Percentiles rank a stretch among this genome's conserved stretches.
Conservation (phyloP, 2,113 vertebrate species). For the Archilochus colubris region DNA sequence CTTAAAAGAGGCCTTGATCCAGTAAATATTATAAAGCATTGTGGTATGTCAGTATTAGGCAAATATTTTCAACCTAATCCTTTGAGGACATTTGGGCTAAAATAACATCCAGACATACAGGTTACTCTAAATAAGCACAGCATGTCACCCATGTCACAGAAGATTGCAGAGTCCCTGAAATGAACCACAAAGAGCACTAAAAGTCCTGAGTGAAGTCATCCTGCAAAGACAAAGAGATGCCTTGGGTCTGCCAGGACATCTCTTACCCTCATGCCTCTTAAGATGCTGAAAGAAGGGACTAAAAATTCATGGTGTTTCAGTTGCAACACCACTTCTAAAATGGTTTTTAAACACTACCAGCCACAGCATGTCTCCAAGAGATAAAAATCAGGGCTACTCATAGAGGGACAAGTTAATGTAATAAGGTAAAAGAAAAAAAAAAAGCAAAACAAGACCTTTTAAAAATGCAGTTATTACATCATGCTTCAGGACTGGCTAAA, state of each 20-base stretch:
- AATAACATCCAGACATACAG: not conserved
- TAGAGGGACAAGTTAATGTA: not conserved
- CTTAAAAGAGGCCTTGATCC: not conserved
- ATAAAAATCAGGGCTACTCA: not conserved
- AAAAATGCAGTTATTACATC: not conserved
- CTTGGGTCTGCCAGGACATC: accelerated
- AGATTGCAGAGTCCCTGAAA: not conserved
- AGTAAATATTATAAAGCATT: not conserved
- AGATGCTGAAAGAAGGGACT: not conserved
- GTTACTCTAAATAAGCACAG: not conserved
- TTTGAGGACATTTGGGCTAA: not conserved
- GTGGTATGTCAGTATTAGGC: not conserved
- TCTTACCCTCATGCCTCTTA: not conserved
- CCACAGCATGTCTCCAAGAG: not conserved
- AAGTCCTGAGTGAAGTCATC: not conserved
- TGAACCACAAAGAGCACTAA: accelerated
- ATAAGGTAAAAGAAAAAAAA: not conserved
- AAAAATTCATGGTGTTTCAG: not conserved
- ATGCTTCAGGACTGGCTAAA: not conserved
- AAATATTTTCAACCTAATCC: not conserved
- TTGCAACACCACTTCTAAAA: not conserved
- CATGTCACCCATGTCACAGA: not conserved
- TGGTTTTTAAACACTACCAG: not conserved
- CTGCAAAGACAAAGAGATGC: not conserved
- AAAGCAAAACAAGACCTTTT: not conserved